Base-by-base conservation (phyloP, 1,140 invertebrate genomes). In the Colletes gigas region DNA sequence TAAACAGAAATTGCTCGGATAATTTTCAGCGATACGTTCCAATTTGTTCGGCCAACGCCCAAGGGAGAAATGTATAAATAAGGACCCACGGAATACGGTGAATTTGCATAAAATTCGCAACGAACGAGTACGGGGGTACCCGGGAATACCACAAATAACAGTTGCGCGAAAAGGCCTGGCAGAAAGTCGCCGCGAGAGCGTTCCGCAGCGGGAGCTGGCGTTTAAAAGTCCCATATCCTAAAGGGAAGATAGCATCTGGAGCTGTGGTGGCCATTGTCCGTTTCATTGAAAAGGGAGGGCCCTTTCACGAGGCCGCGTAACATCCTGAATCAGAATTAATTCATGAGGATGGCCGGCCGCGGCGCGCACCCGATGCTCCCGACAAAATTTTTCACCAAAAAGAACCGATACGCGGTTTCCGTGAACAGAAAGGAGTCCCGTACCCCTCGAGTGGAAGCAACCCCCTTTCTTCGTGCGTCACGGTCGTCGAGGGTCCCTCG, bases 241-340 rank as follows among this genome's bases (percentile, higher is more conserved):
- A 50, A 67, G 12, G 57, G 69, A 83, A 67, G 17, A n/a, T 39
- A 41, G 60, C 55, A 67, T 55, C 66, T 80, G 71, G 50, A 54
- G 30, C 54, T 52, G 30, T 39, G 17, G 19, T 62, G 78, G 68
- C 72, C 78, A 83, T 83, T 83, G 84, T 87, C 72, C 82, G 74
- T 83, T 75, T 55, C 41, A 63, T 76, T 72, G 75, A 74, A 60
- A 50, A 62, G 57, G 79, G 69, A 60, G 68, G 21, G 55, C 66
- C 60, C 77, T 78, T 78, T 86, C 54, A 70, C 77, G 83, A 12
- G 71, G 65, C 54, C 57, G 57, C 21, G 60, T 65, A 83, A 72
- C 63, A 78, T 63, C 73, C 68, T 55, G 72, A 83, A 83, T 85
- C 88, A 73, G 81, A 80, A 89, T 90, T 86, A 88, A 90, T 87